Percentiles rank a stretch among this genome's conserved stretches.
These are phyloP conservation scores for Polymixis flavicincta DNA, from an alignment of 2,888 invertebrate species.

Conservation along the genomic window DNA sequence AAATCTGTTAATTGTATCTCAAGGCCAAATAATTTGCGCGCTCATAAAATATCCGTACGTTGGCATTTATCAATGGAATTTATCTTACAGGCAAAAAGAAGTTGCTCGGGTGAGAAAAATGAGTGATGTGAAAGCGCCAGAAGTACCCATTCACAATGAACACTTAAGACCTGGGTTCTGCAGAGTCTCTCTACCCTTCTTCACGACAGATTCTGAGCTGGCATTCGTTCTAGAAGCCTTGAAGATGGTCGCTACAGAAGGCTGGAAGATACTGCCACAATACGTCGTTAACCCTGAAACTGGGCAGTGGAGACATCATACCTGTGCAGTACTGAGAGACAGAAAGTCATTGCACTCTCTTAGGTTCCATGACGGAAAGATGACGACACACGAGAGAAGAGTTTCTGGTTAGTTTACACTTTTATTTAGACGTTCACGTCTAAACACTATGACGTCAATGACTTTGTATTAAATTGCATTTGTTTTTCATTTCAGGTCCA, in stretches of 20 bases:
- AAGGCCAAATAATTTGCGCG: conserved; percentile 67
- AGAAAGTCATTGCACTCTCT: conserved; percentile 95
- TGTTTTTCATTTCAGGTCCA: conserved; percentile 86
- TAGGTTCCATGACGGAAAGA: conserved; percentile 93
- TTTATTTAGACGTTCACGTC: conserved; percentile 20
- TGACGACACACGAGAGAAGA: conserved; percentile 93
- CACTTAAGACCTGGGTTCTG: conserved; percentile 96
- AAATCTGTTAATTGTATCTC: conserved; percentile 67
- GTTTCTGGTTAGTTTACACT: conserved; percentile 88
- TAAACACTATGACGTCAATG: conserved; percentile 17
- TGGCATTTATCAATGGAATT: conserved; percentile 57
- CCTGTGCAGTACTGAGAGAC: conserved; percentile 94
- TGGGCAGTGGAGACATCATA: conserved; percentile 97
- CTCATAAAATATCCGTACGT: conserved; percentile 51
- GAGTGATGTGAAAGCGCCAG: conserved; percentile 84
- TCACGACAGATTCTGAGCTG: conserved; percentile 94
- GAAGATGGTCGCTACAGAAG: conserved; percentile 96
- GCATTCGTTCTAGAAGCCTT: conserved; percentile 96
- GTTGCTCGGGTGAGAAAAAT: conserved; percentile 84
- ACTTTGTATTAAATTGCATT: conserved; percentile 11
- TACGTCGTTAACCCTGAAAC: conserved; percentile 96
- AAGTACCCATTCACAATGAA: conserved; percentile 90
- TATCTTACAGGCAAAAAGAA: conserved; percentile 85
- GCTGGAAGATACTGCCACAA: conserved; percentile 96
- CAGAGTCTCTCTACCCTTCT: conserved; percentile 96